Evolutionary conservation across 2,113 vertebrate genomes (phyloP), one percentile per base, ranked within the genome.

Genomic region (Oostethus manadensis): DNA sequence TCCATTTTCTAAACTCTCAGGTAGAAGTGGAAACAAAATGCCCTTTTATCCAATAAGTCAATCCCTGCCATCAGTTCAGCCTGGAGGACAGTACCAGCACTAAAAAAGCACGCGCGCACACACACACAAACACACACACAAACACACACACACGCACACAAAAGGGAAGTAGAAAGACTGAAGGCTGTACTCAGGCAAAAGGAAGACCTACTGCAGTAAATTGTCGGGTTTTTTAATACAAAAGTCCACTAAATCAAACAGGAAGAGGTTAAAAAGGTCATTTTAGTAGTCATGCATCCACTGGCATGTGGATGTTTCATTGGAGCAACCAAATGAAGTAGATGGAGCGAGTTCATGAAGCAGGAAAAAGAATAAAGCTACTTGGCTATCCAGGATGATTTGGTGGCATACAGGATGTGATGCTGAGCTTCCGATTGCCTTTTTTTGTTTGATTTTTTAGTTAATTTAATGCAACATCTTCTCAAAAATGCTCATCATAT

Each of bases 171-270:
- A 78, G 76, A 80, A 70, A 84, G 73, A 82, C 84, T 75, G 80
- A 71, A 80, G 79, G 82, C 86, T 84, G 77, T 49, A 76, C 79
- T 82, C 80, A 73, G 88, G 85, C 82, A 83, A 88, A 40, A 87
- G 85, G 84, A 89, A 88, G 82, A 87, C 85, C 83, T 80, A 89
- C 86, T 90, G 90, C 89, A 92, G 89, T 89, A 88, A 86, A 86
- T 77, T 14, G 8, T 55, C 40, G 20, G n/a, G n/a, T 40, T 84
- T 86, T 83, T 87, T 13, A 2, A 10, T 50, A 81, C 86, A 89
- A 90, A 86, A 88, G 87, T 87, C 84, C 80, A 75, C 83, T 74
- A 80, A 74, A 81, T 79, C 68, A 72, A 57, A 81, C 67, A 81
- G 88, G 79, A 87, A 84, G 85, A 84, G 80, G 72, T 61, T 74